Base-by-base conservation (phyloP, 2,797 vertebrate species). In the Discoglossus pictus region DNA sequence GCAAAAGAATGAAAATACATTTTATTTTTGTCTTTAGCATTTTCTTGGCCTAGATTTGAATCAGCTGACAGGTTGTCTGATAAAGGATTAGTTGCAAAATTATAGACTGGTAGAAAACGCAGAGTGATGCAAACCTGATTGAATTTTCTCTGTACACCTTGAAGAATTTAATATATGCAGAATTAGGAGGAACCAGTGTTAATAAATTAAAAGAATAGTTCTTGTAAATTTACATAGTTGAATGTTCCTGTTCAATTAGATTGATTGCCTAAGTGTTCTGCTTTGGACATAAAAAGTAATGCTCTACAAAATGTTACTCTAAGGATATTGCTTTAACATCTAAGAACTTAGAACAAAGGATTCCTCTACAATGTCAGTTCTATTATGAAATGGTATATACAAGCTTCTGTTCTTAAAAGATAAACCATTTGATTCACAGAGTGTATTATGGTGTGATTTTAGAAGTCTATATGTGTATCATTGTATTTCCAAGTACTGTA, bases 41-140 rank as follows among this genome's bases (percentile, higher is more conserved):
- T 42, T 35, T 8, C 43, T 2, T 34, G 8, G 23, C 18, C 12
- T 35, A 38, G 20, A 65, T 65, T 47, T 47, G 20, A 46, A 54
- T 65, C 63, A 38, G 52, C 3, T n/a, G 12, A 43, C 11, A 31
- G 27, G 62, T 15, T 39, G 47, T 20, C 40, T 48, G 40, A 47
- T 38, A 65, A 20, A 48, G 63, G 52, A 65, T 56, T 65, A 48
- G 63, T 65, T 65, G 21, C 42, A 56, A 15, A 47, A 25, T 47
- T 46, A 55, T 18, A 55, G 21, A 15, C 31, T 39, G 12, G 42
- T 39, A 31, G 56, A 27, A 56, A 47, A 20, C 1, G 11, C 63
- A 65, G 51, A 34, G 39, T 16, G 38, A 36, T 44, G 16, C 16
- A 18, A 9, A 44, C 10, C 44, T 65, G 54, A 65, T 65, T 65